Base-by-base conservation (phyloP, 2,113 vertebrate genomes). In the Benitochromis conjunctus region DNA sequence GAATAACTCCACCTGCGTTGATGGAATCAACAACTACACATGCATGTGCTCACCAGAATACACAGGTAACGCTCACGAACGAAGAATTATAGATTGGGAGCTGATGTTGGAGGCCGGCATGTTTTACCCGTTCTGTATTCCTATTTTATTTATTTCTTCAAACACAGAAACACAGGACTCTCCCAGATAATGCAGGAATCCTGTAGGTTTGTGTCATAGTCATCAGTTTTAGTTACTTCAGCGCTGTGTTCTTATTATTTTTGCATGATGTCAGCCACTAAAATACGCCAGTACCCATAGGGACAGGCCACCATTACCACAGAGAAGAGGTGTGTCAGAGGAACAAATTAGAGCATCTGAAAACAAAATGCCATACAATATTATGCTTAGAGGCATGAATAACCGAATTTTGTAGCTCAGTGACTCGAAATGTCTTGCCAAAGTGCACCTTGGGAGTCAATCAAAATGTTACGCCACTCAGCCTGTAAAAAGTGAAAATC, bases 1-100 rank as follows among this genome's bases (percentile, higher is more conserved):
- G 94, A 99, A 99, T 94, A 99, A 99, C 94, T 98, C 99, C 46
- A 99, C 99, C 4, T 99, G 99, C 26, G 93, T 99, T 0, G 99
- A 99, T 87, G 99, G 99, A 53, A 97, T 99, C 95, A 99, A 99
- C 94, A 99, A 99, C 96, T 99, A 99, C 92, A 99, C 98, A 0
- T 99, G 99, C 93, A 97, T 98, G 88, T 99, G 99, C 91, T 97
- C 97, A 19, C 97, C 97, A 58, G 99, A 99, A 92, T 99, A 99
- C 91, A 98, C 98, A 98, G 99, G 99, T 99, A 93, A 89, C 36
- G 54, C 80, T 64, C 3, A 26, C 5, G 21, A 18, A 60, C 1
- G 6, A 31, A 46, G n/a, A 31, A 3, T 21, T 36, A 16, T 5
- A 18, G 7, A 12, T 57, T 26, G n/a, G 31, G 81, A 53, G 53